Base-by-base conservation (phyloP, 1,140 invertebrate genomes). In the Microvelia longipes region DNA sequence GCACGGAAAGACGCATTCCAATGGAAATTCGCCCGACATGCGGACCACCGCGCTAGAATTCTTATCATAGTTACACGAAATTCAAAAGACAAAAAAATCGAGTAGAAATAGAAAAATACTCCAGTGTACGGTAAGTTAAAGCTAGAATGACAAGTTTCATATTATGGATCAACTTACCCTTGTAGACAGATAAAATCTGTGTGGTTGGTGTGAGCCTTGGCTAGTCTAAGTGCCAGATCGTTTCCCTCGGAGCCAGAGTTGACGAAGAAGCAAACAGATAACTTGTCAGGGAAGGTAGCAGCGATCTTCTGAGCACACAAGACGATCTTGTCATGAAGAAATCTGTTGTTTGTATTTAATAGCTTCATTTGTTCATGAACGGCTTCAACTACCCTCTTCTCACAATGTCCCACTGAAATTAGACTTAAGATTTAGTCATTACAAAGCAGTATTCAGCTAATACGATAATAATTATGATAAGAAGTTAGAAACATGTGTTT, bases 201-300 rank as follows among this genome's bases (percentile, higher is more conserved):
- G 66, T 90, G 86, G 72, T 90, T 88, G 1, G 95, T 98, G 77
- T 96, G 90, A 64, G 92, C 86, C 70, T 90, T 84, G 0, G 96
- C 93, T 63, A 99, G 81, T 65, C 96, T 85, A 2, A 99, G 78
- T 0, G 97, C 97, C 73, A 99, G 82, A 81, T 99, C 97, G 82
- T 99, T 99, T 1, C 97, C 96, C 83, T 99, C 96, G 29, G 95
- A 98, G n/a, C 96, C 97, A 1, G 97, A 99, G 80, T 99, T 99
- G 24, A 98, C 94, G 75, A 98, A 92, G 81, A 92, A 98, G 77
- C 95, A 96, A 5, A 98, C 93, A 19, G 90, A 92, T n/a, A 93
- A 79, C 50, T 85, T 83, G 68, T 88, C 84, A 1, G 91, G 91
- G 77, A 98, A 84, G 25, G 93, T 89, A 65, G 85, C 85, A 1